A percentile compares a stretch with the other conserved stretches of the same genome.
Evolutionary conservation across 2,113 vertebrate genomes (phyloP).

Genomic region (Barbus barbus): DNA sequence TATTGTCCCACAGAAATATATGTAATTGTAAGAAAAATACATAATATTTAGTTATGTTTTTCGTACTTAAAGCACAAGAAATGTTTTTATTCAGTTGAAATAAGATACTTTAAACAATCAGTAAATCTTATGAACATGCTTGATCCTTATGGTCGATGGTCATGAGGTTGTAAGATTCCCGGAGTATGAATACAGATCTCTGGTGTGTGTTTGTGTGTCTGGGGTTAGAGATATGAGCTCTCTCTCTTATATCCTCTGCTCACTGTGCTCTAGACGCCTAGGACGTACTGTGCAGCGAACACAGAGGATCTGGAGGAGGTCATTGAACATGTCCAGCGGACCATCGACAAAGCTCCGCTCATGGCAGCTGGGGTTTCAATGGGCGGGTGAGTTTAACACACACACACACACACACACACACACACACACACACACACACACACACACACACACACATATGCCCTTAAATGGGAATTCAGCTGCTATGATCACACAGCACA

Average conservation of each 20-base stretch:
- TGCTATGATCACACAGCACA: not conserved
- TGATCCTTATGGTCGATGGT: not conserved
- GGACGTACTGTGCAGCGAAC: slow-evolving; percentile 97
- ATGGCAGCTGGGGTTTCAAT: slow-evolving; percentile 97
- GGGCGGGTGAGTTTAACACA: slow-evolving; percentile 87
- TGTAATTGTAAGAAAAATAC: not conserved
- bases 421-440: slow-evolving; percentile 28
- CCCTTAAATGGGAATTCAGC: slow-evolving; percentile 1
- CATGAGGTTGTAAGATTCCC: not conserved
- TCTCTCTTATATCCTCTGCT: not conserved
- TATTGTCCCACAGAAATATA: not conserved
- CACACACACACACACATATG: slow-evolving; percentile 14
- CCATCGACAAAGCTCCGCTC: slow-evolving; percentile 80
- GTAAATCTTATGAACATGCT: not conserved
- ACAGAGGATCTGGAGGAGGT: slow-evolving; percentile 95
- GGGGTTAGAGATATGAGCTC: not conserved
- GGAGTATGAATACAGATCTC: not conserved
- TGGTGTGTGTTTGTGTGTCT: not conserved
- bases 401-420: slow-evolving; percentile 16
- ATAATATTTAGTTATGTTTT: not conserved
- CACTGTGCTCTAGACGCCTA: slow-evolving; percentile 83
- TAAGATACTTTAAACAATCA: too few relatives aligned
- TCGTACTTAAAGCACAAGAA: not conserved
- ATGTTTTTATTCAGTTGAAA: too few relatives aligned
- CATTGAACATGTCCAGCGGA: slow-evolving; percentile 82